Evolutionary conservation across 2,797 vertebrate genomes (phyloP).

Genomic region (Choloepus didactylus): DNA sequence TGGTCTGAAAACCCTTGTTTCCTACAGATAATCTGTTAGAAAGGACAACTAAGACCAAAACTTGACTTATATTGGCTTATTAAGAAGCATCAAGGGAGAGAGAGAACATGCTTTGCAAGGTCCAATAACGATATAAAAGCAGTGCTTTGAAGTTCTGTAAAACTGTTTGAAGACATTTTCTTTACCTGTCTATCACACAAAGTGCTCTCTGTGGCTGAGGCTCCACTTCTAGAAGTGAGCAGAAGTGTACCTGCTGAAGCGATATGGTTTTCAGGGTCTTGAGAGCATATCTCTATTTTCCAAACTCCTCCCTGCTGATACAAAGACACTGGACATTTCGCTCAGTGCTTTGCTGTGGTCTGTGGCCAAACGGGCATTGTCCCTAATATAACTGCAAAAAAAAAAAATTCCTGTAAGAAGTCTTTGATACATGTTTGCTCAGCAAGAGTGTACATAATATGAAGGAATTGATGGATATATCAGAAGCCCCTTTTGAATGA

Average conservation of each 20-base stretch:
- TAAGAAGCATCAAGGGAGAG: constrained; percentile 64
- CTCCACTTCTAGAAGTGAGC: not conserved
- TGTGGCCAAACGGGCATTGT: not conserved
- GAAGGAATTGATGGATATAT: not conserved
- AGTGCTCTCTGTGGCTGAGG: not conserved
- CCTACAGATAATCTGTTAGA: constrained; percentile 62
- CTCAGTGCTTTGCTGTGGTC: not conserved
- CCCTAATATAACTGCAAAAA: not conserved
- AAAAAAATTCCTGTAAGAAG: not conserved
- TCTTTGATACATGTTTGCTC: not conserved
- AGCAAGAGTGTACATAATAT: not conserved
- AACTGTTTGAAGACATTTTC: constrained; percentile 63
- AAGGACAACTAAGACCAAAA: constrained; percentile 69
- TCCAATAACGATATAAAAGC: constrained; percentile 50
- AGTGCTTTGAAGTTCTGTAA: constrained; percentile 49
- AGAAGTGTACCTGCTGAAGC: not conserved
- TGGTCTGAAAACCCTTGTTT: not conserved
- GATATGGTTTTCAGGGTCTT: constrained; percentile 1
- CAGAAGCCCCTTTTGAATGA: not conserved
- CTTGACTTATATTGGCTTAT: constrained; percentile 65
- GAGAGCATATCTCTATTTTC: not conserved
- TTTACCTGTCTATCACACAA: not conserved
- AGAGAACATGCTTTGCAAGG: constrained; percentile 2
- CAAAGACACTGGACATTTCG: not conserved
- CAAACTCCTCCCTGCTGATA: not conserved